These are phyloP conservation scores for Podargus strigoides DNA, from an alignment of 2,797 vertebrate species.

Conservation along the genomic window DNA sequence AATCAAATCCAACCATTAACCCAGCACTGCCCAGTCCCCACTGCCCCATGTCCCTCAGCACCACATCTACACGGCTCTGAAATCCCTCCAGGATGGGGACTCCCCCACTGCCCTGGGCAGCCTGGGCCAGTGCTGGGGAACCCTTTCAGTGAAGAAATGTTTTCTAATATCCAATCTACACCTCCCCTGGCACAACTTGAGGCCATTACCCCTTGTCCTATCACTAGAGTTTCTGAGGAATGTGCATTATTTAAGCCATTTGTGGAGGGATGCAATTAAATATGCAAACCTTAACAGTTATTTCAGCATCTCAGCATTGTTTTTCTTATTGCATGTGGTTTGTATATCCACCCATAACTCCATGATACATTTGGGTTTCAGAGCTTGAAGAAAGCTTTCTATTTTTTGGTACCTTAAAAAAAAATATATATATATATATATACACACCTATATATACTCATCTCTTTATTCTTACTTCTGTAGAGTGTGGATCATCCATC, in stretches of 20 bases:
- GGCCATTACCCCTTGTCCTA: no score
- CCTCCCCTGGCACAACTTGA: no score
- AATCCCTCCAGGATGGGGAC: no score
- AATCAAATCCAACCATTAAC: no score
- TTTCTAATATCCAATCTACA: no score
- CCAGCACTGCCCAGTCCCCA: no score
- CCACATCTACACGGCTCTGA: no score
- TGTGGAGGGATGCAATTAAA: not conserved
- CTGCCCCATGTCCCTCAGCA: no score
- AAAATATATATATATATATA: not conserved
- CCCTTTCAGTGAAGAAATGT: no score
- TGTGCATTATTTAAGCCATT: not conserved
- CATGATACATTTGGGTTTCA: not conserved
- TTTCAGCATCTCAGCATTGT: not conserved
- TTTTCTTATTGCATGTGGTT: not conserved
- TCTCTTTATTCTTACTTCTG: not conserved
- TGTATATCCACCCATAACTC: not conserved
- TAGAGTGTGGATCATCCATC: not conserved
- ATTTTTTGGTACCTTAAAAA: not conserved
- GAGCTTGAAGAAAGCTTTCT: not conserved
- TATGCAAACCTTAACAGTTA: not conserved
- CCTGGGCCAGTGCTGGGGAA: no score
- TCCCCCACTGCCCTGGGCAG: no score
- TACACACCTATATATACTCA: accelerated
- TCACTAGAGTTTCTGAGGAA: not conserved